A percentile compares a stretch with the other conserved stretches of the same genome.
Conservation (phyloP, 2,888 invertebrate genomes). For the Rhagonycha lutea region DNA sequence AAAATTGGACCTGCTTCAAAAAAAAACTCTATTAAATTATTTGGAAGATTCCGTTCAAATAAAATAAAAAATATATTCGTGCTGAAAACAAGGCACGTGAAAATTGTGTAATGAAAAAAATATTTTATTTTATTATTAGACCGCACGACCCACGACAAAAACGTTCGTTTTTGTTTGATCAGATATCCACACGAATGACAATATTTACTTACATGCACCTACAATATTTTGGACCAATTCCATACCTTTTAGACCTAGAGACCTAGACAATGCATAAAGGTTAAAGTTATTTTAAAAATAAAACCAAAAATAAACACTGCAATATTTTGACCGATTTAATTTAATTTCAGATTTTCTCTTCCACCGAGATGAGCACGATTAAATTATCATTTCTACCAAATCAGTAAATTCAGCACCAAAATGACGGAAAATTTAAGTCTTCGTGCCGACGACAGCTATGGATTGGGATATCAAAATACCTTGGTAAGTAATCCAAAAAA, state of each 20-base stretch:
- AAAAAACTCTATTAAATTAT: neutral
- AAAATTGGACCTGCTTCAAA: neutral
- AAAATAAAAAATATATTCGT: neutral
- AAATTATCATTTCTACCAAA: neutral
- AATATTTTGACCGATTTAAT: neutral
- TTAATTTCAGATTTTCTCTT: neutral
- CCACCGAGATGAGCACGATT: neutral
- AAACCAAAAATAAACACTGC: neutral
- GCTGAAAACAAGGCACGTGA: neutral
- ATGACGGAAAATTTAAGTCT: conserved; percentile 17
- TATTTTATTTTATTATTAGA: neutral
- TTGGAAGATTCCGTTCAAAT: neutral
- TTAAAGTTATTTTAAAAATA: conserved; percentile 14
- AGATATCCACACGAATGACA: neutral
- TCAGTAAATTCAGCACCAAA: neutral
- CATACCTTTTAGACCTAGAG: conserved; percentile 1
- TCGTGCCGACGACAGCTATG: conserved; percentile 61
- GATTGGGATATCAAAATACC: conserved; percentile 62
- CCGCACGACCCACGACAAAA: neutral
- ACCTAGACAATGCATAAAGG: conserved; percentile 16
- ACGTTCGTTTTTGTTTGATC: neutral
- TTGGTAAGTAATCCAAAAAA: conserved; percentile 53
- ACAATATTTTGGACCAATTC: conserved; percentile 7
- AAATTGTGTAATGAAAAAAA: neutral
- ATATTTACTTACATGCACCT: neutral